Evolutionary conservation across 2,888 invertebrate species (phyloP), one percentile per base, ranked within the genome.

Genomic region (Cantharis lateralis): DNA sequence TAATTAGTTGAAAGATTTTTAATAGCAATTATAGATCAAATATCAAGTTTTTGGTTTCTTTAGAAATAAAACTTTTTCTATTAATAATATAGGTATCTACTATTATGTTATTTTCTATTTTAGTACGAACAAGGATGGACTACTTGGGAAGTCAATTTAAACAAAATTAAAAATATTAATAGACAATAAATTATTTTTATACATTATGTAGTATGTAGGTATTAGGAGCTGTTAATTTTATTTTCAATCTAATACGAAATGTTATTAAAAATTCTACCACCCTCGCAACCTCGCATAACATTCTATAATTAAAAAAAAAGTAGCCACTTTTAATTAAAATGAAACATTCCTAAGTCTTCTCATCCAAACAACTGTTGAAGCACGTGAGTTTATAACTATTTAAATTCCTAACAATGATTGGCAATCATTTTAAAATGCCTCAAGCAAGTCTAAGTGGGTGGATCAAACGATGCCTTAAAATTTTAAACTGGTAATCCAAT

Each of bases 361-460:
- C 48, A 48, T 48, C 48, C 48, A 48, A 48, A n/a, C n/a, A 48
- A 48, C 48, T 48, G 48, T 48, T 48, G 48, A 48, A 48, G 48
- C 48, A 48, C 48, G n/a, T 48, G 48, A n/a, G 48, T 7, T 48
- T 48, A 48, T 48, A 48, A 48, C 48, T 48, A 48, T 48, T 48
- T 48, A 48, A 48, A 48, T 48, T 48, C 48, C 48, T 48, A 48
- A 18, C 75, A 62, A 72, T 77, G 77, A 80, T 80, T 80, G 79
- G 80, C 74, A 79, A 76, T 70, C 74, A 63, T 28, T 48, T 48
- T 48, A 72, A 15, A 76, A 74, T 72, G 81, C 81, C 80, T 68
- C 70, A 15, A 75, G 81, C 79, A 72, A 73, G 80, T 81, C 81
- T 80, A 76, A 78, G 79, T 81, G 80, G 81, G 81, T 81, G 81